Conservation (phyloP, 2,888 invertebrate species). For the Pristionchus exspectatus region DNA sequence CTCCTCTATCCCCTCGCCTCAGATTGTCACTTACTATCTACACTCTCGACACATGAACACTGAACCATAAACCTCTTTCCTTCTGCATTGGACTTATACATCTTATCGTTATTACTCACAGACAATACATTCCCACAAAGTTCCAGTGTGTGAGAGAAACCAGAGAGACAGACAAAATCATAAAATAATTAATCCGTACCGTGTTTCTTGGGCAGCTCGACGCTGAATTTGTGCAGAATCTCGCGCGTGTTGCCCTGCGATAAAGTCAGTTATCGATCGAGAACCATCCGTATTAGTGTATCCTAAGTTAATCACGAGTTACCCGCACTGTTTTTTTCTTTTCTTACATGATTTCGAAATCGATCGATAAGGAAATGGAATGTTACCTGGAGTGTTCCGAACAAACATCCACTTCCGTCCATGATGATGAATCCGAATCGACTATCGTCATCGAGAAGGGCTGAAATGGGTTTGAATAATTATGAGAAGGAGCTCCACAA, state of each 20-base stretch:
- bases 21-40: too few relatives aligned
- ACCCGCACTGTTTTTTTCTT: not conserved
- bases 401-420: constrained; percentile 99
- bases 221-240: constrained; percentile 96
- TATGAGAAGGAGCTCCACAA: not conserved
- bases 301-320: too few relatives aligned
- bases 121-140: too few relatives aligned
- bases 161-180: too few relatives aligned
- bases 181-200: constrained; percentile 82
- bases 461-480: constrained; percentile 81
- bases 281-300: not conserved
- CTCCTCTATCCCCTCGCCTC: too few relatives aligned
- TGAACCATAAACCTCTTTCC: too few relatives aligned
- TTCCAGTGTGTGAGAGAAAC: too few relatives aligned
- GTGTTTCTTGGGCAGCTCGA: constrained; percentile 99
- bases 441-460: constrained; percentile 96
- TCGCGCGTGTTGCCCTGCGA: constrained; percentile 90
- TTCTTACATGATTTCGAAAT: too few relatives aligned
- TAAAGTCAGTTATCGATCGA: not conserved
- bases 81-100: too few relatives aligned
- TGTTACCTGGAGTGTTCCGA: constrained; percentile 94
- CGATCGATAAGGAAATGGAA: too few relatives aligned
- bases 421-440: constrained; percentile 99
- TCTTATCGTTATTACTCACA: too few relatives aligned
- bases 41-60: too few relatives aligned